Conservation (phyloP, 2,888 invertebrate species). For the Pollenia griseotomentosa region DNA sequence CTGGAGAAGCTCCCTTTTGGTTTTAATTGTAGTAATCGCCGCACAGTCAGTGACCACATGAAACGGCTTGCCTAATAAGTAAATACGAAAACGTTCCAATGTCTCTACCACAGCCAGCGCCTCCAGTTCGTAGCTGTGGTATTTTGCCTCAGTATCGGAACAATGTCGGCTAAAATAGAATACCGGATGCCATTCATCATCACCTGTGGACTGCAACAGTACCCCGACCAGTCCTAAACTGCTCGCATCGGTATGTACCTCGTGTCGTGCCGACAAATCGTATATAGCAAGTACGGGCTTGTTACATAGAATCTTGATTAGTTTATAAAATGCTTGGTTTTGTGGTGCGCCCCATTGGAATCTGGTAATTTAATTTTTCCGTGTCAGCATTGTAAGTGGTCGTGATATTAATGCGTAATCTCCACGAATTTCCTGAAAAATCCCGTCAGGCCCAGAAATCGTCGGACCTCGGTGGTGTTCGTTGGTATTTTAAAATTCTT, state of each 20-base stretch:
- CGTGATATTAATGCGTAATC: not conserved
- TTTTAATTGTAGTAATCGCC: constrained; percentile 17
- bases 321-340: not conserved
- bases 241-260: too few species aligned
- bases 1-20: not conserved
- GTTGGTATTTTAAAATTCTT: too few species aligned
- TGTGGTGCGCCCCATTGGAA: not conserved
- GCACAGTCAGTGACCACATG: constrained; percentile 44
- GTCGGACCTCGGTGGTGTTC: not conserved
- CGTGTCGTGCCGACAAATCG: too few species aligned
- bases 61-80: too few species aligned
- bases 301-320: too few species aligned
- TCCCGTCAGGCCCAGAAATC: not conserved
- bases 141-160: constrained; percentile 53
- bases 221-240: too few species aligned
- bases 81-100: too few species aligned
- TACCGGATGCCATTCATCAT: too few species aligned
- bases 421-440: constrained; percentile 3
- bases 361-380: not conserved
- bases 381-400: not conserved
- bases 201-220: too few species aligned
- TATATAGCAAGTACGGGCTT: too few species aligned
- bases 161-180: too few species aligned
- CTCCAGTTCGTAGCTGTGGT: constrained; percentile 70
- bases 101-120: constrained; percentile 27